phyloP scores from a whole-genome alignment of 2,888 invertebrate genomes.

The Latrodectus elegans region DNA sequence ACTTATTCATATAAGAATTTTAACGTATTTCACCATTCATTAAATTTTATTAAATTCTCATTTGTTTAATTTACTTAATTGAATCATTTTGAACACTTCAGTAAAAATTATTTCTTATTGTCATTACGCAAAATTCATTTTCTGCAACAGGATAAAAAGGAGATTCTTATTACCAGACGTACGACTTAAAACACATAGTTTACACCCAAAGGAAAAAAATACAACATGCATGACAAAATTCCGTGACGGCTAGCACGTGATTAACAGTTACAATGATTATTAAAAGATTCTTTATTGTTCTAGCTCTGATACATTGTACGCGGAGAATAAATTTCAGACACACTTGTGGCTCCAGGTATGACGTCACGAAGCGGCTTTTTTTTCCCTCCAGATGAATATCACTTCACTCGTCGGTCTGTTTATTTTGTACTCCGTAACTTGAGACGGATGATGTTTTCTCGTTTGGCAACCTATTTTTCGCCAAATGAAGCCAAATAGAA shows the following conservation, averaged over 20 bases:
- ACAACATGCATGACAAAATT: constrained; percentile 26
- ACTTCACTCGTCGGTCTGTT: constrained; percentile 27
- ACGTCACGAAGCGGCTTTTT: too few relatives aligned
- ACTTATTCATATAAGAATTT: too few relatives aligned
- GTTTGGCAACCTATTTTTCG: constrained; percentile 22
- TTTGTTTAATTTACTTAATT: too few relatives aligned
- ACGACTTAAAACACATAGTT: constrained; percentile 11
- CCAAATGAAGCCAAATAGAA: too few relatives aligned
- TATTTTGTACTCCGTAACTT: constrained; percentile 20
- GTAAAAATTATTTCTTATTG: too few relatives aligned
- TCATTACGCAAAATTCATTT: neutral
- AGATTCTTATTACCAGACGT: constrained; percentile 5
- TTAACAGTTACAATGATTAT: constrained; percentile 54
- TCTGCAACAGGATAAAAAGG: neutral
- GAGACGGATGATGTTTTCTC: neutral
- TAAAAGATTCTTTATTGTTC: neutral
- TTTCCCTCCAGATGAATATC: constrained; percentile 18
- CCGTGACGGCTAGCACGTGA: constrained; percentile 22
- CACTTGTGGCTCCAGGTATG: too few relatives aligned
- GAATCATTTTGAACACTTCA: too few relatives aligned
- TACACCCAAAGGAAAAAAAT: constrained; percentile 13
- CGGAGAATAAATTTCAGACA: constrained; percentile 32
- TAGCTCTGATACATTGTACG: too few relatives aligned
- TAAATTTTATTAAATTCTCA: too few relatives aligned
- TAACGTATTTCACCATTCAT: too few relatives aligned